Evolutionary conservation across 1,140 invertebrate genomes (phyloP).

Genomic region (Conus betulinus): DNA sequence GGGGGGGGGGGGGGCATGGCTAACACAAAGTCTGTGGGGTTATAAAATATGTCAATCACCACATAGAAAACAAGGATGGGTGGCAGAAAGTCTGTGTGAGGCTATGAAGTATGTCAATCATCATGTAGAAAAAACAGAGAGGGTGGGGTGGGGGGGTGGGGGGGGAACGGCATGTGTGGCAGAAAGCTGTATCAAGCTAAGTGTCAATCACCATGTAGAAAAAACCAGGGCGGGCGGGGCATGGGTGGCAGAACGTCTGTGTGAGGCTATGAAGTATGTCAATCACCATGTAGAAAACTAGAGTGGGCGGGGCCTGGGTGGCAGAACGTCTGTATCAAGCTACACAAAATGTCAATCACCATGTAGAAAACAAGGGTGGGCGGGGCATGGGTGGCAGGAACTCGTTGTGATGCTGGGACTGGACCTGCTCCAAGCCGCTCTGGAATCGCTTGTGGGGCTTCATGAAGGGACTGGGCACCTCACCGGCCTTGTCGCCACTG

Average conservation of each 20-base stretch:
- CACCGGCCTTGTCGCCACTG: constrained; percentile 47
- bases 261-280: not conserved
- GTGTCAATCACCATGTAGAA: not conserved
- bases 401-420: constrained; percentile 69
- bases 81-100: not conserved
- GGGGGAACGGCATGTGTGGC: too few species aligned
- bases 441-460: constrained; percentile 63
- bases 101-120: too few species aligned
- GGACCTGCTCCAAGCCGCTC: constrained; percentile 68
- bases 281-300: not conserved
- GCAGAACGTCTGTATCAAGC: not conserved
- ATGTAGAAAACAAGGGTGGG: constrained; percentile 60
- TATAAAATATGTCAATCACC: not conserved
- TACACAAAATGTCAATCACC: not conserved
- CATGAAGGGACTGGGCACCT: constrained; percentile 71
- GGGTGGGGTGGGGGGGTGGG: too few species aligned
- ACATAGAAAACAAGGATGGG: not conserved
- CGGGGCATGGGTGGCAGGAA: constrained; percentile 72
- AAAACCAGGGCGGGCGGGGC: not conserved
- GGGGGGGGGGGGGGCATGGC: too few species aligned
- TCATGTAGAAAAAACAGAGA: too few species aligned
- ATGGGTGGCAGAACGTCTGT: not conserved
- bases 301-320: not conserved
- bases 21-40: not conserved
- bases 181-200: not conserved